A percentile compares a stretch with the other conserved stretches of the same genome.
Evolutionary conservation across 2,113 vertebrate genomes (phyloP).

Genomic region (Callorhinus ursinus): DNA sequence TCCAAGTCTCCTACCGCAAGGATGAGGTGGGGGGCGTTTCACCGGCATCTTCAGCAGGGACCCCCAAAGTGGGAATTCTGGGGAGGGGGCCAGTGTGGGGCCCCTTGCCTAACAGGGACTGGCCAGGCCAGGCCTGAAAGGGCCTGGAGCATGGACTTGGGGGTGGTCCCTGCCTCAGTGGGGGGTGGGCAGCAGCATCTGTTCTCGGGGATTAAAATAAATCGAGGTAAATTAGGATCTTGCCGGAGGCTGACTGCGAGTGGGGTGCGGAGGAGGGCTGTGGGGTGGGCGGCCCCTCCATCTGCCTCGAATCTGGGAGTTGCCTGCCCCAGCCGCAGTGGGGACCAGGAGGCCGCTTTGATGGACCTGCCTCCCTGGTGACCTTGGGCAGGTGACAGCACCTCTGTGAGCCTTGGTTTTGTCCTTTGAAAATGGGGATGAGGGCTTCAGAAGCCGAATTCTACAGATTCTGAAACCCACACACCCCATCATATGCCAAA

Average conservation of each 20-base stretch:
- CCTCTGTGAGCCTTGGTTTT: neutral
- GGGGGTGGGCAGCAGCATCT: constrained; percentile 47
- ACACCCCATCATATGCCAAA: neutral
- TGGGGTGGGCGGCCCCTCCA: constrained; percentile 46
- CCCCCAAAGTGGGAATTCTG: neutral
- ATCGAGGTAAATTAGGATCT: constrained; percentile 61
- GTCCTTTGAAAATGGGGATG: neutral
- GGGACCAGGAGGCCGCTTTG: neutral
- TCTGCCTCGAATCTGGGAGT: constrained; percentile 5
- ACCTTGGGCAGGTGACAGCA: constrained; percentile 70
- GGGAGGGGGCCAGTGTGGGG: neutral
- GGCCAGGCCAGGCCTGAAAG: neutral
- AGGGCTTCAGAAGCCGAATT: neutral
- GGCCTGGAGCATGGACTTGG: neutral
- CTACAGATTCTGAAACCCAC: neutral
- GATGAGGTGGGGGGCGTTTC: neutral
- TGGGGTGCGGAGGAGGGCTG: constrained; percentile 25
- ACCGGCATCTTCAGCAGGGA: neutral
- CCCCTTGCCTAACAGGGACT: neutral
- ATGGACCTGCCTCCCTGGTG: constrained; percentile 28
- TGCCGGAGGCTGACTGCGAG: constrained; percentile 33
- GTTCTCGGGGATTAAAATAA: constrained; percentile 65
- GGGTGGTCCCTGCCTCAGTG: neutral
- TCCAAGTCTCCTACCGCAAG: neutral
- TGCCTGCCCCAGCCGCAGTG: neutral